Evolutionary conservation across 1,140 invertebrate genomes (phyloP).

Genomic region (Penaeus indicus): DNA sequence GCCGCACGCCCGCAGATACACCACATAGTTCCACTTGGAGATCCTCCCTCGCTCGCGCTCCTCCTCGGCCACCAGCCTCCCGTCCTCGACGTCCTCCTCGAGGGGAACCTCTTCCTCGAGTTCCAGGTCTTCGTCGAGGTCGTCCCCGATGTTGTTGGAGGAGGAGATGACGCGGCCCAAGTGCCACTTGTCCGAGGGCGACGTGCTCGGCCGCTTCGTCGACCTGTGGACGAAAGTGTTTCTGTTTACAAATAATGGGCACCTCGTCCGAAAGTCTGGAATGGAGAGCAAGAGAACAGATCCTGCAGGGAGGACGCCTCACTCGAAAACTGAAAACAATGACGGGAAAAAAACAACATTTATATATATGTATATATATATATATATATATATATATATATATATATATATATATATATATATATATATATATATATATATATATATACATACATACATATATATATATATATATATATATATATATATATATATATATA

Average conservation of each 20-base stretch:
- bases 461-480: too few relatives aligned
- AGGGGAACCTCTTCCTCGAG: conserved; percentile 67
- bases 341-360: too few relatives aligned
- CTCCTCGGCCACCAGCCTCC: conserved; percentile 72
- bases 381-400: too few relatives aligned
- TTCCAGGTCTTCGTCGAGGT: conserved; percentile 71
- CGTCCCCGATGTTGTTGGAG: conserved; percentile 71
- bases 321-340: too few relatives aligned
- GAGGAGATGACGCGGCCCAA: conserved; percentile 34
- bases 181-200: conserved; percentile 56
- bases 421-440: too few relatives aligned
- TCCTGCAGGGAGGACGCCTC: too few relatives aligned
- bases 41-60: conserved; percentile 78
- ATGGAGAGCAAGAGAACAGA: too few relatives aligned
- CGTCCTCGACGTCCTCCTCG: conserved; percentile 65
- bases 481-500: too few relatives aligned
- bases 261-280: too few relatives aligned
- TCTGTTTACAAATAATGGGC: neutral
- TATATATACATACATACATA: too few relatives aligned
- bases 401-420: too few relatives aligned
- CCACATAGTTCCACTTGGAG: conserved; percentile 75
- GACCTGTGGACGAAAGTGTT: conserved; percentile 2
- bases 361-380: too few relatives aligned
- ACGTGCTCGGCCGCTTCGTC: conserved; percentile 49
- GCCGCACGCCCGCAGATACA: conserved; percentile 78